These are phyloP conservation scores for Agrochola lychnidis DNA, from an alignment of 2,888 invertebrate species.

Conservation along the genomic window DNA sequence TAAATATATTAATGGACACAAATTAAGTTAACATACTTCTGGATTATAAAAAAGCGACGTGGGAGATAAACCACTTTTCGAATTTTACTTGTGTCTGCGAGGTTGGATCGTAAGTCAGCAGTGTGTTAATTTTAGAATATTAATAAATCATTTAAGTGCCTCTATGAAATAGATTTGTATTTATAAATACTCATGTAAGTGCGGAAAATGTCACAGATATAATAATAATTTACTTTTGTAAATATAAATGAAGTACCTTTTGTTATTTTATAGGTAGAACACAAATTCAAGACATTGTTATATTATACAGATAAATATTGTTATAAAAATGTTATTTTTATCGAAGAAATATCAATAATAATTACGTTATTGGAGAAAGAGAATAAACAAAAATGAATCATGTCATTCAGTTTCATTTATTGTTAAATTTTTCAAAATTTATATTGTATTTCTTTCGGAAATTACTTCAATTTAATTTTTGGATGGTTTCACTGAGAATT, in stretches of 20 bases:
- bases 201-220: constrained; percentile 69
- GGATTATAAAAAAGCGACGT: neutral
- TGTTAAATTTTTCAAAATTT: constrained; percentile 51
- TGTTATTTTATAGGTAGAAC: constrained; percentile 65
- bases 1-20: constrained; percentile 62
- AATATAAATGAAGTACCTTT: constrained; percentile 79
- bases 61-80: neutral
- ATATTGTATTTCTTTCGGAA: constrained; percentile 37
- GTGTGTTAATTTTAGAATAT: constrained; percentile 53
- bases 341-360: constrained; percentile 44
- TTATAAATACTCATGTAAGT: constrained; percentile 79
- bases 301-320: constrained; percentile 57
- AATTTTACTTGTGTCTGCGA: constrained; percentile 20
- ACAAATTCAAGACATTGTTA: constrained; percentile 62
- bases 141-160: constrained; percentile 67
- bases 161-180: constrained; percentile 69
- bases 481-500: constrained; percentile 49
- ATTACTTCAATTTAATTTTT: constrained; percentile 44
- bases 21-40: constrained; percentile 28
- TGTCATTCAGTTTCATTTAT: constrained; percentile 16
- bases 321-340: constrained; percentile 61
- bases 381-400: constrained; percentile 6
- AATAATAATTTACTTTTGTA: constrained; percentile 74
- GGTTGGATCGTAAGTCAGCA: constrained; percentile 12
- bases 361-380: constrained; percentile 24